Evolutionary conservation across 2,797 vertebrate species (phyloP).

Genomic region (Hylomyscus alleni): DNA sequence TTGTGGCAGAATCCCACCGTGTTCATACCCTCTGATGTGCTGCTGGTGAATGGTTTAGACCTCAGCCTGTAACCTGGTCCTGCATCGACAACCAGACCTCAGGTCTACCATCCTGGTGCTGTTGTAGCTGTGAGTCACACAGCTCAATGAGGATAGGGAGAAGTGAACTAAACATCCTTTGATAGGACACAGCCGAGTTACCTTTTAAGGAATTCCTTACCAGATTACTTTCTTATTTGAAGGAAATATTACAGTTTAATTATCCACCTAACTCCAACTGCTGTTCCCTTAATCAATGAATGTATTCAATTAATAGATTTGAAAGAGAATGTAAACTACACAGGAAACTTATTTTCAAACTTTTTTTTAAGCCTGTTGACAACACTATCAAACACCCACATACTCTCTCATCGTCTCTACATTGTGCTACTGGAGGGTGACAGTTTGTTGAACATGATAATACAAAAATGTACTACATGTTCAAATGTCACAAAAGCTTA

Average conservation of each 20-base stretch:
- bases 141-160: slow-evolving; percentile 12
- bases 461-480: not conserved
- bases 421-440: not conserved
- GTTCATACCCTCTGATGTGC: not conserved
- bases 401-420: not conserved
- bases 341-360: slow-evolving; percentile 23
- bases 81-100: slow-evolving; percentile 11
- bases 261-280: slow-evolving; percentile 24
- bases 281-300: not conserved
- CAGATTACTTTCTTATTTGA: not conserved
- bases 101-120: not conserved
- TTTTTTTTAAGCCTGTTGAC: not conserved
- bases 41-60: slow-evolving; percentile 61
- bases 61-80: slow-evolving; percentile 39
- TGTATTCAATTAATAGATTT: not conserved
- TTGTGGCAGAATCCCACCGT: not conserved
- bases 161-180: not conserved
- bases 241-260: slow-evolving; percentile 26
- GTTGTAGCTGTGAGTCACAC: not conserved
- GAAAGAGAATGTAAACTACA: slow-evolving; percentile 44
- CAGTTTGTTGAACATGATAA: not conserved
- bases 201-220: not conserved
- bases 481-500: not conserved
- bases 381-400: slow-evolving; percentile 11
- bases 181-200: slow-evolving; percentile 24